phyloP scores from a whole-genome alignment of 1,140 invertebrate genomes.

The Apolygus lucorum region DNA sequence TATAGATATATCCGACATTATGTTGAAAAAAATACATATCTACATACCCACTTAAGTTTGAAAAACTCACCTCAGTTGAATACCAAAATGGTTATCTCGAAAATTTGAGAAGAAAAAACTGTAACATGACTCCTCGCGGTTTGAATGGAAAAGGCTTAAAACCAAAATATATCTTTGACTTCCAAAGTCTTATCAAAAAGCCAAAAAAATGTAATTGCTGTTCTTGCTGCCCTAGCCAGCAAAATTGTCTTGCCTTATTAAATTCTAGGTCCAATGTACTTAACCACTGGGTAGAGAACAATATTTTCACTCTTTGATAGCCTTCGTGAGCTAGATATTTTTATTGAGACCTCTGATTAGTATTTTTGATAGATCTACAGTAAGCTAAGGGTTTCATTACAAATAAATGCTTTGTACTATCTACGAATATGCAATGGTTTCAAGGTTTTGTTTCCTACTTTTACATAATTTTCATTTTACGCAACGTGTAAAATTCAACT shows the following conservation, averaged over 20 bases:
- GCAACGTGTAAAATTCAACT: too few relatives aligned
- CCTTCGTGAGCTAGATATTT: not conserved
- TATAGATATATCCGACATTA: not conserved
- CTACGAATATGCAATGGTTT: too few relatives aligned
- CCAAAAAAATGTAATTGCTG: not conserved
- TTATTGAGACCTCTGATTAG: not conserved
- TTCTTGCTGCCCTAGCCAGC: not conserved
- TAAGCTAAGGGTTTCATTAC: not conserved
- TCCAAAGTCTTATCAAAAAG: not conserved
- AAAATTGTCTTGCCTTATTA: slow-evolving; percentile 1
- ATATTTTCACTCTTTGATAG: not conserved
- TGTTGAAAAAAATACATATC: not conserved
- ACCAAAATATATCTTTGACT: not conserved
- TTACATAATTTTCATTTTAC: too few relatives aligned
- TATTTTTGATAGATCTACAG: not conserved
- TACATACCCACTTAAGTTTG: too few relatives aligned
- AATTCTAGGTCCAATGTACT: not conserved
- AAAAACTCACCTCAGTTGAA: too few relatives aligned
- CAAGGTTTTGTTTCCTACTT: too few relatives aligned
- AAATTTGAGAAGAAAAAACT: not conserved
- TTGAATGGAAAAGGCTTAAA: not conserved
- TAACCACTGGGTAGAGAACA: not conserved
- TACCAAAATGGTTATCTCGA: not conserved
- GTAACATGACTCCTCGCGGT: not conserved
- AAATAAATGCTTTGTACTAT: too few relatives aligned